These are phyloP conservation scores for Drosophila mauritiana DNA, from an alignment of 1,140 invertebrate genomes.

Conservation along the genomic window DNA sequence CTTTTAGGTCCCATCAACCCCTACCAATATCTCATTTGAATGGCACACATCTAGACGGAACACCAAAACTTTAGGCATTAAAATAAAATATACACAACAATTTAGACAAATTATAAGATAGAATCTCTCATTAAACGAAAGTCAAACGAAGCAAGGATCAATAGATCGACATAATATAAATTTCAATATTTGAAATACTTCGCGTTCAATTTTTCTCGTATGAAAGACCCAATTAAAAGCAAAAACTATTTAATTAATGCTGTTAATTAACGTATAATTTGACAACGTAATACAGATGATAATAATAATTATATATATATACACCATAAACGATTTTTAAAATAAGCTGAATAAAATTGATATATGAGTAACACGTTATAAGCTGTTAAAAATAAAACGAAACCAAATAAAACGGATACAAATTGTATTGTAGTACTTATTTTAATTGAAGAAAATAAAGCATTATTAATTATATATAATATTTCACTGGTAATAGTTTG, in stretches of 20 bases:
- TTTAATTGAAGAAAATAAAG: conserved; percentile 72
- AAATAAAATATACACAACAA: conserved; percentile 73
- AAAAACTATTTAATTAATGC: conserved; percentile 49
- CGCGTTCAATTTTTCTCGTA: conserved; percentile 70
- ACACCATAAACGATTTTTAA: conserved; percentile 65
- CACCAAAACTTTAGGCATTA: conserved; percentile 68
- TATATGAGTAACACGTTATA: conserved; percentile 71
- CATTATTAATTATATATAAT: conserved; percentile 73
- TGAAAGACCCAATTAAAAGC: conserved; percentile 25
- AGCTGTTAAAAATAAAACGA: conserved; percentile 77
- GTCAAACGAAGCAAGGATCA: conserved; percentile 31
- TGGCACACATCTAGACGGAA: conserved; percentile 50
- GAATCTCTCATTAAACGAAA: conserved; percentile 35
- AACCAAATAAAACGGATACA: conserved; percentile 72
- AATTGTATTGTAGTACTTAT: conserved; percentile 66
- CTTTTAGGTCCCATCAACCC: conserved; percentile 61
- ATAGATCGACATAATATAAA: conserved; percentile 48
- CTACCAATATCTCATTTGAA: conserved; percentile 51
- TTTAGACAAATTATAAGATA: conserved; percentile 47
- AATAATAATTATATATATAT: conserved; percentile 74
- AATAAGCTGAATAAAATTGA: conserved; percentile 65
- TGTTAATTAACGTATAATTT: conserved; percentile 72
- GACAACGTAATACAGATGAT: conserved; percentile 70
- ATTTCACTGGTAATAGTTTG: conserved; percentile 15
- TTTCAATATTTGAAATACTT: conserved; percentile 67